Base-by-base conservation (phyloP, 92 coral and sea anemone genomes). In the Anthopleura xanthogrammica region DNA sequence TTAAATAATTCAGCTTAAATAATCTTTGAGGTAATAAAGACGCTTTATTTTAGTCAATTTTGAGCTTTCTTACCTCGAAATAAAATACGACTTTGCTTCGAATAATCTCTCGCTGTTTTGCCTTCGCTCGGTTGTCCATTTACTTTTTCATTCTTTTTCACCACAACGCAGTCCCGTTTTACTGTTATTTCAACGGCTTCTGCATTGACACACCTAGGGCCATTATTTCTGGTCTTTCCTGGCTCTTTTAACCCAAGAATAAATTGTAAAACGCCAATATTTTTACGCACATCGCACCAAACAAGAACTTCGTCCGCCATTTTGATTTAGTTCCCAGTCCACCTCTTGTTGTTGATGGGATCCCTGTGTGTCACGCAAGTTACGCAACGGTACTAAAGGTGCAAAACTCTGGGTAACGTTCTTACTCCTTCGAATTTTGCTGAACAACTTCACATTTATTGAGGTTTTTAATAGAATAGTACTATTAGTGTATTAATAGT, bases 231-330 rank as follows among this genome's bases (percentile, higher is more conserved):
- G 1, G 43, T 48, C 41, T 74, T 74, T 16, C 24, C 7, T 60
- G 23, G 79, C 56, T 52, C 39, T 43, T 77, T 57, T 24, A 91
- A 74, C 22, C 91, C 72, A 36, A 91, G 77, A 2, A 88, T 72
- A 17, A 88, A 75, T 65, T 86, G 88, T 22, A 83, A 68, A 14
- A 91, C 90, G 46, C 79, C 84, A 10, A 91, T 79, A 72, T 91
- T 91, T 75, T 85, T 85, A 2, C 91, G 91, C n/a, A 91, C 80
- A 75, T 91, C 94, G 36, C 87, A 83, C 94, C 94, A 91, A 75
- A 88, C 83, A 19, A 87, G 86, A 2, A 39, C 81, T 78, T 83
- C 83, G 80, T 85, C 92, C 88, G 94, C 94, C 94, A 91, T 91
- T 79, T 87, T 84, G 60, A 43, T 42, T 72, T 0, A 68, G 78